Evolutionary conservation across 2,888 invertebrate species (phyloP), one percentile per base, ranked within the genome.

Genomic region (Lamellibrachia columna): DNA sequence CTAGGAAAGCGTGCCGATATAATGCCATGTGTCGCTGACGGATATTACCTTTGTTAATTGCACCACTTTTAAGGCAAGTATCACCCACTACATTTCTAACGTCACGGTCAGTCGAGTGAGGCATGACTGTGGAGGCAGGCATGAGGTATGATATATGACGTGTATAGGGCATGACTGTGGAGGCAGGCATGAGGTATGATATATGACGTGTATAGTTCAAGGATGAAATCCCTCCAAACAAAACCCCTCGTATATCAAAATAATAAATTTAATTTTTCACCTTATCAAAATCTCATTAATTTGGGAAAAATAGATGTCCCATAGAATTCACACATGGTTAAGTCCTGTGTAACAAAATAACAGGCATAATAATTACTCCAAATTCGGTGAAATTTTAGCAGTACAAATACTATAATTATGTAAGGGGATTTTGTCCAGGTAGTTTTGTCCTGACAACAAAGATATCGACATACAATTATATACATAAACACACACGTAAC

Each of bases 21-120:
- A 75, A 75, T 75, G 75, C 75, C 75, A 75, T 75, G 75, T 75
- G n/a, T 75, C 75, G 75, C 75, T 75, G 75, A 75, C 75, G 75
- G 75, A 75, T 75, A 75, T 75, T 75, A 22, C 75, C 75, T 75
- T 75, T 75, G 75, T 75, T 75, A 75, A 75, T 75, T 75, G 75
- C 75, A 75, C 75, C 75, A 75, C 75, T 75, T 75, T 75, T 75
- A 75, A 75, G 75, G 75, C 75, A 75, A 75, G 75, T 75, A 75
- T n/a, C 75, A 75, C 75, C 75, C 75, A 75, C 75, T 75, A 75
- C 75, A 75, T 75, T 75, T 75, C 75, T 75, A 75, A 75, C 22
- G 75, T 75, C 75, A 75, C 75, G 75, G 75, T 75, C 75, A 75
- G 75, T 75, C 75, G 75, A 75, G 75, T 75, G 22, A 22, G n/a